Evolutionary conservation across 2,113 vertebrate species (phyloP).

Genomic region (Myodes glareolus): DNA sequence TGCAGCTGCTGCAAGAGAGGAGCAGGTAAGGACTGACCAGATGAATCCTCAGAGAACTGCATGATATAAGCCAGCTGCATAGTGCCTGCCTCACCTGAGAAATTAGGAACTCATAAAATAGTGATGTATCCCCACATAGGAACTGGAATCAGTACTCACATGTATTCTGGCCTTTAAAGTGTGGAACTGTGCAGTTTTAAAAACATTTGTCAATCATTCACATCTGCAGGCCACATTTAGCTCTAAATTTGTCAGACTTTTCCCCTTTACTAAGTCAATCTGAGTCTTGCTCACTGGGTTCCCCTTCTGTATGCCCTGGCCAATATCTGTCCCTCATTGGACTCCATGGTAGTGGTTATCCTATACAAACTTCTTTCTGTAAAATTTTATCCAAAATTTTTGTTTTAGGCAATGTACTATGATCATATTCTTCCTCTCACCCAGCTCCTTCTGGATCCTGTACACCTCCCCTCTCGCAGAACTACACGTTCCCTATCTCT

Average conservation of each 20-base stretch:
- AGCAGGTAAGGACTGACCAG: background rate
- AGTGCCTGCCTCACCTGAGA: background rate
- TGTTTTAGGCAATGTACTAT: background rate
- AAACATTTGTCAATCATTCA: background rate
- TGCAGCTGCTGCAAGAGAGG: too few relatives aligned
- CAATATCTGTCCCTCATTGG: background rate
- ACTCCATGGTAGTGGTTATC: background rate
- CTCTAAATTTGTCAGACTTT: background rate
- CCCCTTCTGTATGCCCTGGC: background rate
- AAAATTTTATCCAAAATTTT: background rate
- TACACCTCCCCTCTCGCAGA: background rate
- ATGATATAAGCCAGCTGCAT: background rate
- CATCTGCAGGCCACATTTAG: constrained; percentile 28
- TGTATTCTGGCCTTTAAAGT: background rate
- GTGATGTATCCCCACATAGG: background rate
- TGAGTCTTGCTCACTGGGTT: background rate
- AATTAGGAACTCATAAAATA: background rate
- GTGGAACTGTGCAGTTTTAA: background rate
- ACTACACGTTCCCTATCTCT: background rate
- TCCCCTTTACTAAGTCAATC: background rate
- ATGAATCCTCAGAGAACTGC: background rate
- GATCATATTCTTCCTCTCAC: background rate
- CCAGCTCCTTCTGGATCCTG: background rate
- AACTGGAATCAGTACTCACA: background rate
- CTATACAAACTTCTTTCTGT: background rate